Base-by-base conservation (phyloP, 2,113 vertebrate genomes). In the Centrocercus urophasianus region DNA sequence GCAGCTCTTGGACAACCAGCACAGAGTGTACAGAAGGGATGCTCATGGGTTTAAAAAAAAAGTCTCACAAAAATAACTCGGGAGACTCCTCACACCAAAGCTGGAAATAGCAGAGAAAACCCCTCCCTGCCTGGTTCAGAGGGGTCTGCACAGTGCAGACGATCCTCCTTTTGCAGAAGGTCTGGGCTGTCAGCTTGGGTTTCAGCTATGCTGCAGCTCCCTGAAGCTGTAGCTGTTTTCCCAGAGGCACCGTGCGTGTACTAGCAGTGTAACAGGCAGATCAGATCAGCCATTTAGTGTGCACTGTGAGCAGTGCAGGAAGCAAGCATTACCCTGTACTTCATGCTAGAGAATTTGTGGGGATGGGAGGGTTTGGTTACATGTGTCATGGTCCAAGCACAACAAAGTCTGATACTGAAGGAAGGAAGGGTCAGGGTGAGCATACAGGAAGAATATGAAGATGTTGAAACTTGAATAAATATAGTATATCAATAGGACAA, bases 71-170 rank as follows among this genome's bases (percentile, higher is more conserved):
- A 96, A 95, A 97, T 95, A 97, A 40, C 86, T 94, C 1, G 2
- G 94, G 94, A 96, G 77, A 94, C 34, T 95, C 94, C 95, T 92
- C 77, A 83, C 71, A 40, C 89, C 78, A 90, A 91, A 94, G 94
- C 95, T 95, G 96, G 85, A 93, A 97, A 95, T 81, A 96, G 94
- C 91, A 92, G 83, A 92, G 88, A 91, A 93, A 95, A 92, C 78
- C 83, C 91, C 88, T 93, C 91, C 91, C 82, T 27, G 59, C 30
- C 47, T 56, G 79, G 50, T 76, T 57, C 52, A 63, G 45, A n/a
- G 63, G 50, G 74, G 21, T 30, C 65, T n/a, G 48, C 4, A 3
- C 0, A 1, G 32, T 10, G 4, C 38, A 52, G 30, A 91, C 64
- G 71, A 85, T 69, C 73, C 28, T 86, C 30, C 89, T 50, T 74